Evolutionary conservation across 2,888 invertebrate species (phyloP).

Genomic region (Itoplectis maculator): DNA sequence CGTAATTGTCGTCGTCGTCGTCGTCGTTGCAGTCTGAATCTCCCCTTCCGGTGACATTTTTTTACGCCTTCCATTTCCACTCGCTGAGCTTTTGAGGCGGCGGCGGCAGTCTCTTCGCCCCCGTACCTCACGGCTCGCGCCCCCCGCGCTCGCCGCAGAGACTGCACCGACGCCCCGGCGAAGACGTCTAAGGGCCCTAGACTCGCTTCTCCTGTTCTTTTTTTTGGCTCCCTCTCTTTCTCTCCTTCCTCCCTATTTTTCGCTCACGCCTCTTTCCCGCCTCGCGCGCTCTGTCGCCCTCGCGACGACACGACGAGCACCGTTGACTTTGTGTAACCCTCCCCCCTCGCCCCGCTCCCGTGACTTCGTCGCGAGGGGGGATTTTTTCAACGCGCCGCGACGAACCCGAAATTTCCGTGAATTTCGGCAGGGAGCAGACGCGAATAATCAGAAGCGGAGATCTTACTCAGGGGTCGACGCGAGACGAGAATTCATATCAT

Average conservation of each 20-base stretch:
- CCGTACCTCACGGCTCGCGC: neutral
- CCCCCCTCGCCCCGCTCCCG: too few species aligned
- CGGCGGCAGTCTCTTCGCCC: neutral
- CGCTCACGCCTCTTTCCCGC: slow-evolving; percentile 49
- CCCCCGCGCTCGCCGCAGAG: slow-evolving; percentile 52
- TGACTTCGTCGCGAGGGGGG: slow-evolving; percentile 33
- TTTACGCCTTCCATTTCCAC: slow-evolving; percentile 64
- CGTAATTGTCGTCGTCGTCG: slow-evolving; percentile 68
- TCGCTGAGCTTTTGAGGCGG: slow-evolving; percentile 52
- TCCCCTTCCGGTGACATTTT: slow-evolving; percentile 66
- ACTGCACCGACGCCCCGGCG: slow-evolving; percentile 57
- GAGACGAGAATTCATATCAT: neutral
- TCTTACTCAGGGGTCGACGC: slow-evolving; percentile 25
- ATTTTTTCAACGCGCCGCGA: slow-evolving; percentile 34
- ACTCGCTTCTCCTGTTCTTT: slow-evolving; percentile 47
- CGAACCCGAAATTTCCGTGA: slow-evolving; percentile 51
- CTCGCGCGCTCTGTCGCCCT: slow-evolving; percentile 29
- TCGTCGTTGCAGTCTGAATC: slow-evolving; percentile 37
- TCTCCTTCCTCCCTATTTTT: slow-evolving; percentile 26
- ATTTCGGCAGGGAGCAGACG: slow-evolving; percentile 53
- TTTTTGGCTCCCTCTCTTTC: slow-evolving; percentile 29
- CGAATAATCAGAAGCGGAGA: slow-evolving; percentile 58
- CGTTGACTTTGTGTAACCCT: slow-evolving; percentile 29
- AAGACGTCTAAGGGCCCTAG: slow-evolving; percentile 53
- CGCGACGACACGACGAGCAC: slow-evolving; percentile 16